Evolutionary conservation across 2,797 vertebrate species (phyloP), one percentile per base, ranked within the genome.

Genomic region (Periparus ater): DNA sequence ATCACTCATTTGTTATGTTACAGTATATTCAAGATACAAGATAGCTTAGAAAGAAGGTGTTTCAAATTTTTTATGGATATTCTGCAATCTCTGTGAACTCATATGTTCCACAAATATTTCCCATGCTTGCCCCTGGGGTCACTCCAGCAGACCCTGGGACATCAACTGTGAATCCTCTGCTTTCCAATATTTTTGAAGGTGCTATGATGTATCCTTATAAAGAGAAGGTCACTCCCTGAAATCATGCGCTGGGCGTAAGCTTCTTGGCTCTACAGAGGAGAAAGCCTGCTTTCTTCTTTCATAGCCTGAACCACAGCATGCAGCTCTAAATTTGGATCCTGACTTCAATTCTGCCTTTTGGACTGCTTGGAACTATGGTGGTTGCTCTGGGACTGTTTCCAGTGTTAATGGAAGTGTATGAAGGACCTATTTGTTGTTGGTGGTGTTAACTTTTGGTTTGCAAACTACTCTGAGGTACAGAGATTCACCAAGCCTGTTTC

Each of bases 291-390:
- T 93, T 94, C 44, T 91, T 66, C 60, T 83, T 92, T 92, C 76
- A 68, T 84, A 86, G 57, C 29, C 30, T 89, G 62, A 75, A 83
- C 82, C 62, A 76, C 82, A 73, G 58, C 44, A 32, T 21, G 34
- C 29, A 86, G 85, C 40, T 89, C 88, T 95, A 93, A 93, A 84
- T 93, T 93, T 84, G 92, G 75, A 78, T 86, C n/a, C 62, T 93
- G 73, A 91, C 80, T 86, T 93, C 73, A 91, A 2, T 84, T 94
- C 79, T 90, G 55, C 85, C 62, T 73, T 81, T 80, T 83, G 92
- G 67, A 40, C 62, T 66, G 66, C 92, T 91, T 94, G 79, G 79
- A 89, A 42, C 27, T 76, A 17, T 65, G 71, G 63, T 84, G 51
- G 80, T 79, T 93, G 60, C 62, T 91, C 60, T 93, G 92, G 82